A percentile compares a stretch with the other conserved stretches of the same genome.
Conservation (phyloP, 2,797 vertebrate species). For the Eulemur albifrons region DNA sequence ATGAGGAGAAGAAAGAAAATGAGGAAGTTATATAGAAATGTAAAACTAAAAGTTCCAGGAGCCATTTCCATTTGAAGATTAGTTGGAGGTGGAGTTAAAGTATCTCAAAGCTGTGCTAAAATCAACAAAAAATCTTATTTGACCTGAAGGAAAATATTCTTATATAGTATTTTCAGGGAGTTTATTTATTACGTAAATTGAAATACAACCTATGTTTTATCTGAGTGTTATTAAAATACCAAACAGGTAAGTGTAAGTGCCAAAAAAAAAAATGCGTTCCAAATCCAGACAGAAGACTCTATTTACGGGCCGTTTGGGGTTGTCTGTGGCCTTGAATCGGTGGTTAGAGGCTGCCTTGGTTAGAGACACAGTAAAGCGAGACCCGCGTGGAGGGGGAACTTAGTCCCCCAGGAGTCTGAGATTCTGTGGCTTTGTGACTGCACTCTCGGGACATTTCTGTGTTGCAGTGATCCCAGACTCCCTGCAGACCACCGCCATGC, state of each 20-base stretch:
- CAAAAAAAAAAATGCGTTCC: not conserved
- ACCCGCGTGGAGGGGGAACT: rapidly evolving
- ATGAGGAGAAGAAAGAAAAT: not conserved
- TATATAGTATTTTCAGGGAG: not conserved
- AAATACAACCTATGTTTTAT: not conserved
- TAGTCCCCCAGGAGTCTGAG: not conserved
- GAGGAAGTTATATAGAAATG: not conserved
- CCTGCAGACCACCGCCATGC: constrained; percentile 84
- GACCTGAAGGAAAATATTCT: not conserved
- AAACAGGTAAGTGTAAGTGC: not conserved
- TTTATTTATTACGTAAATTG: not conserved
- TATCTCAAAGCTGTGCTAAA: not conserved
- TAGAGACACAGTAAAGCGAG: not conserved
- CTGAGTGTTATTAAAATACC: not conserved
- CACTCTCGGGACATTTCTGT: not conserved
- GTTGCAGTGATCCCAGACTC: constrained; percentile 95
- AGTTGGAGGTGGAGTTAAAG: not conserved
- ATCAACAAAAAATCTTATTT: not conserved
- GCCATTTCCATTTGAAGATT: not conserved
- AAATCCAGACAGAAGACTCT: not conserved
- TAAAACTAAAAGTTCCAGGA: not conserved
- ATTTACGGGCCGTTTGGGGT: not conserved
- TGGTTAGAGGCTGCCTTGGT: not conserved
- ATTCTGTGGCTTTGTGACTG: not conserved
- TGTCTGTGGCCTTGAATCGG: rapidly evolving